These are phyloP conservation scores for Drosophila siamana DNA, from an alignment of 2,888 invertebrate species.

Conservation along the genomic window DNA sequence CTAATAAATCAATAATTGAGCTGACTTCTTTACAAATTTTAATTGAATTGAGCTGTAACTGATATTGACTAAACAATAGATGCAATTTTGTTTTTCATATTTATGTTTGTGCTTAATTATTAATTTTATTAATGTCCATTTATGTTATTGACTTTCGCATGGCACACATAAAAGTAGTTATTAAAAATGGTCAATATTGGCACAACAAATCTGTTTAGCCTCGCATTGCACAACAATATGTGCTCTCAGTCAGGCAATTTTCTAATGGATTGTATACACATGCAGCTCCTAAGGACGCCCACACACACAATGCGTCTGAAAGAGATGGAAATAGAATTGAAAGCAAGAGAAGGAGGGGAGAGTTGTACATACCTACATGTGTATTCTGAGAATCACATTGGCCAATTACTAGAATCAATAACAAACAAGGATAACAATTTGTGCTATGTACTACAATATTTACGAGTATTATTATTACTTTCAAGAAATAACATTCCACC, in stretches of 20 bases:
- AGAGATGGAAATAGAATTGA: background rate
- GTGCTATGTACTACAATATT: conserved; percentile 12
- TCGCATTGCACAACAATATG: conserved; percentile 17
- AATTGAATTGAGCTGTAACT: background rate
- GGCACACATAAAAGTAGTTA: background rate
- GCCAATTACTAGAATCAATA: conserved; percentile 35
- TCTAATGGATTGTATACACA: conserved; percentile 24
- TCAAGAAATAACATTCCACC: conserved; percentile 26
- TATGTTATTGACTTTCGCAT: background rate
- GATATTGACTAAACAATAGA: background rate
- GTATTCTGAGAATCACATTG: conserved; percentile 12
- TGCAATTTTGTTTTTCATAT: background rate
- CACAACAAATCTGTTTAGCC: conserved; percentile 7
- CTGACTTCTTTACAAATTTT: background rate
- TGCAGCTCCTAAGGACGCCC: background rate
- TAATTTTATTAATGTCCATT: background rate
- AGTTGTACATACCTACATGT: background rate
- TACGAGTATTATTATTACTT: conserved; percentile 36
- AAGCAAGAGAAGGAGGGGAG: background rate
- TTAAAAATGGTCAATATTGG: conserved; percentile 1
- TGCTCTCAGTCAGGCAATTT: conserved; percentile 28
- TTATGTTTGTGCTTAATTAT: background rate
- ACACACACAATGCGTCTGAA: background rate
- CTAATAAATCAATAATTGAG: too few species aligned
- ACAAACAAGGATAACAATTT: conserved; percentile 23